Evolutionary conservation across 2,888 invertebrate species (phyloP).

Genomic region (Gisinianus flammeolus): DNA sequence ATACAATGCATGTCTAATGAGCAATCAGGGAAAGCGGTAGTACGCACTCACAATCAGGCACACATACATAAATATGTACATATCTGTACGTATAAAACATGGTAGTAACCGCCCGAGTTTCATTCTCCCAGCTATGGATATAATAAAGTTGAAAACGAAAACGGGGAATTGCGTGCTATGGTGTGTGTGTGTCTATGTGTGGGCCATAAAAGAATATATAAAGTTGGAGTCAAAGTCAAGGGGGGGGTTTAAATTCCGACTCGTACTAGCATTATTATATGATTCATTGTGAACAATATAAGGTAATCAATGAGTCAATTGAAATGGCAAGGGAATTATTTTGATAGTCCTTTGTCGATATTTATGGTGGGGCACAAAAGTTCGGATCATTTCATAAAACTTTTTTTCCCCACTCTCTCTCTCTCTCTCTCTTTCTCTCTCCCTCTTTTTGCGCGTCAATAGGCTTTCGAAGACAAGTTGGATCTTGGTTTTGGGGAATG

Average conservation of each 20-base stretch:
- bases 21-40: slow-evolving; percentile 16
- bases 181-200: too few species aligned
- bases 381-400: slow-evolving; percentile 34
- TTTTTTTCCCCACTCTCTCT: background rate
- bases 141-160: slow-evolving; percentile 15
- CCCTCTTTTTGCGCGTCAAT: background rate
- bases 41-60: too few species aligned
- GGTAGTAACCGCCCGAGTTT: too few species aligned
- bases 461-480: background rate
- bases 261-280: background rate
- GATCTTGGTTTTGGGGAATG: slow-evolving; percentile 3
- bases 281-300: slow-evolving; percentile 36
- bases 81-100: background rate
- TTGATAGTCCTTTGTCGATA: slow-evolving; percentile 35
- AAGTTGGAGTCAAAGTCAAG: slow-evolving; percentile 13
- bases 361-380: slow-evolving; percentile 29
- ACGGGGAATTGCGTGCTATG: slow-evolving; percentile 22
- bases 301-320: slow-evolving; percentile 49
- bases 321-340: slow-evolving; percentile 51
- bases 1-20: slow-evolving; percentile 34
- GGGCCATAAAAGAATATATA: too few species aligned
- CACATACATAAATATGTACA: too few species aligned
- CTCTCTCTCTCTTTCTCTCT: background rate
- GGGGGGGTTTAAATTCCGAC: slow-evolving; percentile 27
- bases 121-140: too few species aligned